Conservation (phyloP, 2,888 invertebrate genomes). For the Cyclophora albipunctata region DNA sequence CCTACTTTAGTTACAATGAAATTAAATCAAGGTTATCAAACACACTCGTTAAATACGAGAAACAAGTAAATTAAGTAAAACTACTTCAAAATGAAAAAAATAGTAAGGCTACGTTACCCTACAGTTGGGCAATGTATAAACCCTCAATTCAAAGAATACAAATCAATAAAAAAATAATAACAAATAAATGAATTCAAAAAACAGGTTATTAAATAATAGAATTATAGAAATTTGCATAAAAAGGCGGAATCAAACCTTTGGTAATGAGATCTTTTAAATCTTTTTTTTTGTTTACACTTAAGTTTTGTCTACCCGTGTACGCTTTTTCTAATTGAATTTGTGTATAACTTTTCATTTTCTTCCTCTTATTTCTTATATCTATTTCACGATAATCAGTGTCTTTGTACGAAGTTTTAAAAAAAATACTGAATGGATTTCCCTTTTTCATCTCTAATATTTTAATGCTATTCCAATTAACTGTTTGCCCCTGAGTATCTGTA, state of each 20-base stretch:
- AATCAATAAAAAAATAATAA: no score
- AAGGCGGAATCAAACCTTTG: not conserved
- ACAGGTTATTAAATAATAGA: not conserved
- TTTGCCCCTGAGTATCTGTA: constrained; percentile 11
- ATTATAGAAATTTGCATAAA: not conserved
- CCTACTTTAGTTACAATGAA: no score
- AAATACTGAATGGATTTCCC: constrained; percentile 4
- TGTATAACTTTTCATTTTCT: not conserved
- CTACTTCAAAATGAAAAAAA: no score
- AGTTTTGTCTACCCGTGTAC: constrained; percentile 1
- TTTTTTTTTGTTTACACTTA: constrained; percentile 1
- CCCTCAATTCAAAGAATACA: no score
- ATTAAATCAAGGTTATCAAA: no score
- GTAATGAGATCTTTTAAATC: constrained; percentile 1
- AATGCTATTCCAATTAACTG: constrained; percentile 19
- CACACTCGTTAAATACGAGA: no score
- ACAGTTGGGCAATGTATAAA: no score
- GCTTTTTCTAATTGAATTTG: not conserved
- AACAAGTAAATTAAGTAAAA: no score
- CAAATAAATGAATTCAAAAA: no score
- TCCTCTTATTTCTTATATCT: constrained; percentile 16
- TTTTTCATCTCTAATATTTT: constrained; percentile 14
- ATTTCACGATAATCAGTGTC: constrained; percentile 10
- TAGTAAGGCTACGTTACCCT: no score
- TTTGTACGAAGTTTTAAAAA: constrained; percentile 17